Conservation (phyloP, 2,888 invertebrate species). For the Dryococelus australis region DNA sequence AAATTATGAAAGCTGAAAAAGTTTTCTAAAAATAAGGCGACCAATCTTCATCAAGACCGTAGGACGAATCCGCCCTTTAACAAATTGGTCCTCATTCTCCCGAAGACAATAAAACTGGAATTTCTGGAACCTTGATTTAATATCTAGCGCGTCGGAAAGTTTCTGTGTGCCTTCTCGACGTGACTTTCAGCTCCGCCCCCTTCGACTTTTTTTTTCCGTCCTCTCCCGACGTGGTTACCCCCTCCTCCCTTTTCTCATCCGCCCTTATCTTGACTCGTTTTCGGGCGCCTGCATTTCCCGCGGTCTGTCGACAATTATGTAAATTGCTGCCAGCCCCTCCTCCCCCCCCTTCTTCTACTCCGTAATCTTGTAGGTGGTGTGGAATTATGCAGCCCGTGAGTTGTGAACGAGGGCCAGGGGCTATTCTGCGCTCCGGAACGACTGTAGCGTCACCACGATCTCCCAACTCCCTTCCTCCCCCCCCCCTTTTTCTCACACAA, state of each 20-base stretch:
- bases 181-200: neutral
- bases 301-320: constrained; percentile 40
- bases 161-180: constrained; percentile 2
- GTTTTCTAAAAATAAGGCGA: neutral
- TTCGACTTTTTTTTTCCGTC: neutral
- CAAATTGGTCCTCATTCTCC: constrained; percentile 38
- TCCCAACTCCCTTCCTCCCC: neutral
- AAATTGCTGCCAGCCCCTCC: constrained; percentile 37
- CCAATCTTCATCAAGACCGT: constrained; percentile 27
- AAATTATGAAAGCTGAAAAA: neutral
- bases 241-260: neutral
- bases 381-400: constrained; percentile 9
- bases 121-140: constrained; percentile 25
- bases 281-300: constrained; percentile 25
- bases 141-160: constrained; percentile 6
- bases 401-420: neutral
- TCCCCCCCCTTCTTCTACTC: neutral
- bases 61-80: constrained; percentile 18
- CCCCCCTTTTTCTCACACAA: no score
- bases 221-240: no score
- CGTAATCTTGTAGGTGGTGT: constrained; percentile 26
- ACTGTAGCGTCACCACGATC: neutral
- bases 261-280: constrained; percentile 17
- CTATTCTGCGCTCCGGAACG: neutral
- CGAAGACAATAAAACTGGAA: constrained; percentile 33